These are phyloP conservation scores for Euleptes europaea DNA, from an alignment of 2,113 vertebrate genomes.

Conservation along the genomic window DNA sequence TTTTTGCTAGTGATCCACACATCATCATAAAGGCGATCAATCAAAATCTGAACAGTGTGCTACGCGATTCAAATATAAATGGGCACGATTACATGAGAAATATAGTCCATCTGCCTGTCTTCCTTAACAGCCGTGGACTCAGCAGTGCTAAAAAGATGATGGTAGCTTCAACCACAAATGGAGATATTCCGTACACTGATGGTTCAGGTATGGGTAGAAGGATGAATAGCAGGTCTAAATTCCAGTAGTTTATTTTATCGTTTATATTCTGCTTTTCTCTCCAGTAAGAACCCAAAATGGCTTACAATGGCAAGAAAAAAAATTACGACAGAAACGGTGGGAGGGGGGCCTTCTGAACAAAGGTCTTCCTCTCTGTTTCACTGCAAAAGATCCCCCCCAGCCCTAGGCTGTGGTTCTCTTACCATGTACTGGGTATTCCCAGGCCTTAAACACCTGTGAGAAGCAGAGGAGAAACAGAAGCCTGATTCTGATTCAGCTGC, in stretches of 20 bases:
- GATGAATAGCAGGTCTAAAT: fast-evolving
- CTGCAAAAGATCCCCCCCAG: not conserved
- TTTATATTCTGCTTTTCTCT: no score
- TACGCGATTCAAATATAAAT: constrained; percentile 98
- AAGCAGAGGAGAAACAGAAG: no score
- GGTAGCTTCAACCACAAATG: constrained; percentile 80
- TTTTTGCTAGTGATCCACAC: constrained; percentile 98
- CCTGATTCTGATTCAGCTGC: no score
- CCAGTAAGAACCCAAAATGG: no score
- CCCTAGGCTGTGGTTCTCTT: no score
- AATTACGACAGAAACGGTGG: no score
- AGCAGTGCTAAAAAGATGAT: constrained; percentile 87
- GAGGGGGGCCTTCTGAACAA: no score
- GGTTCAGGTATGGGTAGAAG: constrained; percentile 61
- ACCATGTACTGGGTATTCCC: no score
- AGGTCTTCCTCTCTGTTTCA: not conserved
- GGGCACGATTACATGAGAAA: constrained; percentile 99
- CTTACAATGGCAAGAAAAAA: no score
- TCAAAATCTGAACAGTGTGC: constrained; percentile 97
- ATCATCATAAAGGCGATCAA: constrained; percentile 99
- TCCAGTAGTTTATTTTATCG: not conserved
- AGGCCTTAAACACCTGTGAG: no score
- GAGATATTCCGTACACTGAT: constrained; percentile 82
- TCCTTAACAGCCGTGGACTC: constrained; percentile 95
- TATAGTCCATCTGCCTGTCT: constrained; percentile 95